Evolutionary conservation across 2,888 invertebrate genomes (phyloP), one percentile per base, ranked within the genome.

Genomic region (Hydriomena furcata): DNA sequence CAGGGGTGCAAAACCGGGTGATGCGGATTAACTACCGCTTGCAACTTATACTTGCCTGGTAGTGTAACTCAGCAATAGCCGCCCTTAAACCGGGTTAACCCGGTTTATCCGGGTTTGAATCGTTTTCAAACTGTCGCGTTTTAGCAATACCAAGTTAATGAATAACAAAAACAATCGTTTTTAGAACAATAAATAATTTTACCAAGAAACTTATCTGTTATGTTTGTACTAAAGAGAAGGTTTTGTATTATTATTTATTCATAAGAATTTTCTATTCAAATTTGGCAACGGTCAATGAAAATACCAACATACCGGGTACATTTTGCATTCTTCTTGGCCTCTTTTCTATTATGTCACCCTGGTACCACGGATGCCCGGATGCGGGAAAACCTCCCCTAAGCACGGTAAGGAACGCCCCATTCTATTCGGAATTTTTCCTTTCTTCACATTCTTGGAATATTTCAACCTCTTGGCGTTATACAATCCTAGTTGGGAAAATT

Each of bases 341-440:
- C 69, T 68, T 57, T 44, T 11, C 4, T 8, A 38, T 66, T 56
- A 71, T 90, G 79, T 32, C 46, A 20, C 53, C 89, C 89, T 85
- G 66, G 87, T 91, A 59, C 53, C 67, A 78, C 86, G 85, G 89
- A 90, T 90, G 79, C 81, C 79, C 84, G 73, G 85, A 83, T 91
- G 90, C 86, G 90, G 87, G 90, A 91, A 91, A 87, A 85, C 79
- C 82, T 83, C 71, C 86, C 79, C 75, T 83, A 84, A 79, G 79
- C 76, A 76, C 72, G 66, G 63, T 68, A 73, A 70, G 56, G 52
- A 55, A 59, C 45, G 13, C 61, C 63, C n/a, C 20, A 7, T 64
- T 63, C 57, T 60, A 58, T 54, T 35, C 12, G 43, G 41, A 45
- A 53, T 40, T 42, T 45, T 32, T 35, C 41, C 40, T 31, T 10